Evolutionary conservation across 2,797 vertebrate species (phyloP), one percentile per base, ranked within the genome.

Genomic region (Phaenicophaeus curvirostris): DNA sequence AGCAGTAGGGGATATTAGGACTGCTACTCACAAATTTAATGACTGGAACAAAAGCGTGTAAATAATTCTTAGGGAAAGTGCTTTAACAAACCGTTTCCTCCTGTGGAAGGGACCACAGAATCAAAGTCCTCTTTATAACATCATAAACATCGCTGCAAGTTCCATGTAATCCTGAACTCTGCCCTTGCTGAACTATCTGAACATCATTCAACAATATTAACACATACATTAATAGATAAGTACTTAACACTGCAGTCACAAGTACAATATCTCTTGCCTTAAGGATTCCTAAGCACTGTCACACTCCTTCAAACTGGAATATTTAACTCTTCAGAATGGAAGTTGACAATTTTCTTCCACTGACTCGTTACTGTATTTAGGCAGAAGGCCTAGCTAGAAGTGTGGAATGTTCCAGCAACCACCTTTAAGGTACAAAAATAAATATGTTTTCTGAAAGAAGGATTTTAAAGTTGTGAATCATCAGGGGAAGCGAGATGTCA

Each of bases 91-190:
- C 55, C 5, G 42, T 65, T 84, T 92, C 37, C 69, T 81, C 73
- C 55, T 76, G 18, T 21, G 41, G 68, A 74, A 83, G 24, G 27
- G 44, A 78, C 27, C n/a, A n/a, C 0, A 80, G 82, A 69, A 87
- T 58, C 88, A 94, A 93, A 95, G 91, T 93, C 51, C 76, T 95
- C 90, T 89, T 41, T 2, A 44, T 20, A 67, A 59, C 30, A 62
- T 15, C 44, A 95, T 63, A 94, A 93, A 92, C 44, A 87, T 50
- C 58, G 65, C 14, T 42, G 85, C 48, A 81, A 93, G 65, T 91
- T 84, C 90, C 93, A 96, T 8, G 1, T 77, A 86, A 39, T 48
- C 55, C 87, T 95, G 95, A 95, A 81, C 93, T 58, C 74, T 97
- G 94, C 57, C 87, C 96, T 94, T 44, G 58, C 65, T 83, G 51